These are phyloP conservation scores for Austrolebias charrua DNA, from an alignment of 2,797 vertebrate species.

Conservation along the genomic window DNA sequence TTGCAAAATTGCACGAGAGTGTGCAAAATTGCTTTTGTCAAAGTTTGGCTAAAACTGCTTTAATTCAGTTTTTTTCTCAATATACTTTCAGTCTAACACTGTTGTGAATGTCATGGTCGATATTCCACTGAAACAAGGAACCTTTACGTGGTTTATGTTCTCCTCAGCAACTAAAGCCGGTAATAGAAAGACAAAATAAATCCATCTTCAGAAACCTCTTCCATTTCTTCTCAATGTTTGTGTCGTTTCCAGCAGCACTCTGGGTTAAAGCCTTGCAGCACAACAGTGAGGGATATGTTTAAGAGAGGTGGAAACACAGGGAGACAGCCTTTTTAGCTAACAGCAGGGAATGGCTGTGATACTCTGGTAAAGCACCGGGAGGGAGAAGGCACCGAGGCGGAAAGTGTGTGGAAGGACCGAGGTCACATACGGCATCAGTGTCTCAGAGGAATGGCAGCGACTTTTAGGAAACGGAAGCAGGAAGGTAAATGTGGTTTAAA, in stretches of 20 bases:
- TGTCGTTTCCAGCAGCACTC: neutral
- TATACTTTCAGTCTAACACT: too few relatives aligned
- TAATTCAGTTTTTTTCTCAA: too few relatives aligned
- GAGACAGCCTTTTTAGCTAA: conserved; percentile 29
- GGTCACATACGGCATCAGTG: conserved; percentile 35
- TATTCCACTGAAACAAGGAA: too few relatives aligned
- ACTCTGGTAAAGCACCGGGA: conserved; percentile 25
- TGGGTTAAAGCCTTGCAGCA: conserved; percentile 2
- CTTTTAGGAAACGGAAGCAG: too few relatives aligned
- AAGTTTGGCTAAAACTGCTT: too few relatives aligned
- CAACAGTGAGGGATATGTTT: conserved; percentile 24
- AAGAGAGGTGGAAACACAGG: conserved; percentile 19
- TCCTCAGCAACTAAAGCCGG: neutral
- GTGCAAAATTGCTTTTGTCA: too few relatives aligned
- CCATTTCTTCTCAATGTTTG: neutral
- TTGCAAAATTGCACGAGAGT: too few relatives aligned
- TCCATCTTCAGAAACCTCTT: neutral
- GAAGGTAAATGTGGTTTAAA: neutral
- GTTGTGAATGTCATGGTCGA: too few relatives aligned
- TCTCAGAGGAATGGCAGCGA: conserved; percentile 15
- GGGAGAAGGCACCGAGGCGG: conserved; percentile 24
- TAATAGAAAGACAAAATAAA: conserved; percentile 11
- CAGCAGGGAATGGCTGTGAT: conserved; percentile 35
- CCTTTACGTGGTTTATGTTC: neutral
- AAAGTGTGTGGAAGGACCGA: conserved; percentile 17